Evolutionary conservation across 2,797 vertebrate genomes (phyloP), one percentile per base, ranked within the genome.

Genomic region (Nannoperca australis): DNA sequence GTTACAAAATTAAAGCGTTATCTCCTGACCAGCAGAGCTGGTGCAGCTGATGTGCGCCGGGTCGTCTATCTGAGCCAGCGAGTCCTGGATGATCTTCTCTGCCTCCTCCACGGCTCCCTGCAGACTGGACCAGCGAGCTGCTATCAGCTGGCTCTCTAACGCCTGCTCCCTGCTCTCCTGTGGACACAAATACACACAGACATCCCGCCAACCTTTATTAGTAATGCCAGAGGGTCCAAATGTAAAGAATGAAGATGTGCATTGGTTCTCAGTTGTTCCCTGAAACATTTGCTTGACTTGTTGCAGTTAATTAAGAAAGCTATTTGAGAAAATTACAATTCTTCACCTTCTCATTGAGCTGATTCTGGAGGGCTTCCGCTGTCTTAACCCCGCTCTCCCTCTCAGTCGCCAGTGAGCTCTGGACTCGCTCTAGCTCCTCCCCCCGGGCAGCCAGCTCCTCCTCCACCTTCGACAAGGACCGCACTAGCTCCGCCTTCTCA

Each of bases 21-120:
- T 34, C 13, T 22, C 63, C 70, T 69, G 83, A 97, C 98, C 98
- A 66, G 98, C 96, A 0, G 97, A 98, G 82, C 97, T 94, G 0
- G 96, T 97, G 84, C 97, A 98, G 93, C 97, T 93, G 79, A 96
- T 91, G 87, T 98, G 97, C 6, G 94, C 61, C 0, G 97, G 97
- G 85, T 98, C 96, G 0, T 99, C 96, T 0, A 98, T 91, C 84
- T 91, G 96, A 65, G 86, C 56, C 78, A 99, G 93, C 0, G 97
- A 95, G 20, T 97, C 97, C 83, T 93, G 95, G 42, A 99, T 88
- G 86, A 97, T 96, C 72, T 63, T 88, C 89, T 97, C 92, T 0
- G 96, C 97, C 76, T 97, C 96, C 66, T 86, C 94, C 1, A 95
- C 61, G 0, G 94, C 93, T 51, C 91, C 93, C 62, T 84, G 91